Evolutionary conservation across 2,888 invertebrate species (phyloP).

Genomic region (Stenodema calcarata): DNA sequence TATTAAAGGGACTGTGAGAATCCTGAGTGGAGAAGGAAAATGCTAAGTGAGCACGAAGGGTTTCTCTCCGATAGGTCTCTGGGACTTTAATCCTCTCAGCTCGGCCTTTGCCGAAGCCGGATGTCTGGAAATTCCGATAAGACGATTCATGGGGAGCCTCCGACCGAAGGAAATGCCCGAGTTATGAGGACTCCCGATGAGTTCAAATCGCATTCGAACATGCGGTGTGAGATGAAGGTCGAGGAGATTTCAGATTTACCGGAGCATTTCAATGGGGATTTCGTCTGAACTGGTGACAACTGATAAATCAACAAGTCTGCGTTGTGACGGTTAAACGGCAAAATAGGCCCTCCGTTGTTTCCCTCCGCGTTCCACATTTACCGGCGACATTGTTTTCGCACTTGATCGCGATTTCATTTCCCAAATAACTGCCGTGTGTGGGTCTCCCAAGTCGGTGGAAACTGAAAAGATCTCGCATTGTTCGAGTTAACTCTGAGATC

Average conservation of each 20-base stretch:
- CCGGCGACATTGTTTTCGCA: background rate
- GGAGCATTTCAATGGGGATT: background rate
- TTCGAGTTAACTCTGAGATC: no score
- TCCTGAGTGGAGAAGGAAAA: background rate
- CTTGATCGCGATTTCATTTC: no score
- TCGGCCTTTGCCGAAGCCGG: background rate
- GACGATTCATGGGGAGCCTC: background rate
- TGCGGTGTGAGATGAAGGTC: background rate
- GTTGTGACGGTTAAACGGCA: background rate
- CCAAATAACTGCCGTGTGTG: background rate
- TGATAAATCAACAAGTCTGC: background rate
- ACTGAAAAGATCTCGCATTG: no score
- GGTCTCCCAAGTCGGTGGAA: no score
- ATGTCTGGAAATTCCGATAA: slow-evolving; percentile 18
- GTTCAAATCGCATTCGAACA: background rate
- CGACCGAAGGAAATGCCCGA: background rate
- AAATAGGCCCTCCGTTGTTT: background rate
- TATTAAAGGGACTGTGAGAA: background rate
- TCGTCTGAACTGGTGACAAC: background rate
- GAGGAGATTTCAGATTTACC: background rate
- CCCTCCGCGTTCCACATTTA: background rate
- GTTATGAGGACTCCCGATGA: background rate
- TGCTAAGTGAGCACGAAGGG: background rate
- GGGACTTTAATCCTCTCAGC: background rate
- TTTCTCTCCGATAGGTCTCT: background rate